phyloP scores from a whole-genome alignment of 2,113 vertebrate genomes.

The Centropus unirufus region DNA sequence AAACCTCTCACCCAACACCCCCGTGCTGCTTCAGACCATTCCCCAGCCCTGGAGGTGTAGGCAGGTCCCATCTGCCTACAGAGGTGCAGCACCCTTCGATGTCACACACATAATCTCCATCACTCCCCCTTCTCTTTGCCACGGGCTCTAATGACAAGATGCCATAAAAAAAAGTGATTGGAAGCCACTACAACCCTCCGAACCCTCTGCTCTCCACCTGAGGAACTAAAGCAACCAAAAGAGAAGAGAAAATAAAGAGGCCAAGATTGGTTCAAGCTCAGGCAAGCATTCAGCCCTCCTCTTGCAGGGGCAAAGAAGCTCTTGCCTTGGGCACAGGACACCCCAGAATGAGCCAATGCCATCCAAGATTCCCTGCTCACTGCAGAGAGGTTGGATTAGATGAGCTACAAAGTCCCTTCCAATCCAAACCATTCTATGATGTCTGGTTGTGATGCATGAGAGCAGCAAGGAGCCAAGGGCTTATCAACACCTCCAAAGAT shows the following conservation, averaged over 20 bases:
- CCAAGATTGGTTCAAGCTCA: background rate
- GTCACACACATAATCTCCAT: accelerated
- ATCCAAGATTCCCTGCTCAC: background rate
- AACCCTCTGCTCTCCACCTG: background rate
- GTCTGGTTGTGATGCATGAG: background rate
- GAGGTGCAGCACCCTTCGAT: background rate
- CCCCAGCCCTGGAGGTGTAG: background rate
- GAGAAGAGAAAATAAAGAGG: background rate
- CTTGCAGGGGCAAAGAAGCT: accelerated
- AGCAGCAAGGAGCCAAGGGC: background rate
- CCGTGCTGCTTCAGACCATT: background rate
- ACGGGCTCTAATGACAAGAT: background rate
- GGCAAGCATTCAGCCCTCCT: background rate
- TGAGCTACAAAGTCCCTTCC: no score
- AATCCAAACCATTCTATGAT: no score
- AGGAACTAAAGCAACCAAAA: background rate
- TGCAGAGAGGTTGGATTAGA: no score
- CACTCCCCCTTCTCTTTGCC: background rate
- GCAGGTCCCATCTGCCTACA: background rate
- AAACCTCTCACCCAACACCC: background rate
- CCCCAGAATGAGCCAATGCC: accelerated
- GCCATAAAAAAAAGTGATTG: background rate
- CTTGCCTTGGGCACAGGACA: accelerated
- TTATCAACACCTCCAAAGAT: background rate
- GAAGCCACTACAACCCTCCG: background rate